phyloP scores from a whole-genome alignment of 2,888 invertebrate species.

The Lasioglossum leucozonium region DNA sequence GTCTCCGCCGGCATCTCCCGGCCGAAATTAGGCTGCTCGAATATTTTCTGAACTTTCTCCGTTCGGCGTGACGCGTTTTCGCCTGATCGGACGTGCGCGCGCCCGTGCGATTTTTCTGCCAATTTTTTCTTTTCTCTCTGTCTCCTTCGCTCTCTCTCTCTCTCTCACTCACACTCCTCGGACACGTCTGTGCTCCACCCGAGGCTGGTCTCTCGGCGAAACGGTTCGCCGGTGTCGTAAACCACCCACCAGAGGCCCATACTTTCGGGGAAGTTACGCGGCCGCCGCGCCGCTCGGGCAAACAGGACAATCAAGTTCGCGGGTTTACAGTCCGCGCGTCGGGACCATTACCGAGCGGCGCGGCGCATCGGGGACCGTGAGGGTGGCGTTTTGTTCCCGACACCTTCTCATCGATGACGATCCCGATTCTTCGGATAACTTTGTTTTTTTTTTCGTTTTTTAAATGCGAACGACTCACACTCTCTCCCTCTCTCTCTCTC shows the following conservation, averaged over 20 bases:
- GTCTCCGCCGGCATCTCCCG: neutral
- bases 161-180: neutral
- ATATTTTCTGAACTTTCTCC: neutral
- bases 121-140: neutral
- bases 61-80: slow-evolving; percentile 1
- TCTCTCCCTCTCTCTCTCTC: too few species aligned
- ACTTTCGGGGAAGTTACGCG: slow-evolving; percentile 68
- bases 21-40: slow-evolving; percentile 13
- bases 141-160: too few species aligned
- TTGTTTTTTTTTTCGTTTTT: neutral
- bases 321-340: slow-evolving; percentile 65
- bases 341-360: too few species aligned
- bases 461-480: neutral
- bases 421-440: neutral
- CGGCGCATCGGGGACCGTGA: neutral
- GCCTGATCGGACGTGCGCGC: neutral
- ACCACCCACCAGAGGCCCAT: slow-evolving; percentile 63
- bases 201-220: neutral
- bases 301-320: slow-evolving; percentile 75
- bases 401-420: neutral
- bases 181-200: neutral
- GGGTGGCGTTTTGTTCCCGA: neutral
- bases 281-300: slow-evolving; percentile 51
- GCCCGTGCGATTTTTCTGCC: neutral
- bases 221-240: slow-evolving; percentile 58